Percentiles rank a stretch among this genome's conserved stretches.
Evolutionary conservation across 2,113 vertebrate genomes (phyloP).

Genomic region (Cavia aperea): DNA sequence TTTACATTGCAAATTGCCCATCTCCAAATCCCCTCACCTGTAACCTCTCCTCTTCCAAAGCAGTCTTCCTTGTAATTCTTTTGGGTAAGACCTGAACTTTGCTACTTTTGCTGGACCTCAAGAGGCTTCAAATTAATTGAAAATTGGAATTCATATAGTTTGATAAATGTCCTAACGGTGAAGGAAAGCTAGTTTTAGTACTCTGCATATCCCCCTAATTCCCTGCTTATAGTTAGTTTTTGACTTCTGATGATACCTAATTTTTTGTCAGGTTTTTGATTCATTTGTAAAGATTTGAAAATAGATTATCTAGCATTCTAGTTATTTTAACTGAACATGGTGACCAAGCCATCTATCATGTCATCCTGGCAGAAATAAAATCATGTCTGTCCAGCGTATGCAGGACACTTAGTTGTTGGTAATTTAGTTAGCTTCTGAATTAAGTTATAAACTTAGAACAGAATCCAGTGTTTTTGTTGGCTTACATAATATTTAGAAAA

Average conservation of each 20-base stretch:
- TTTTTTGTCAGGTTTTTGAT: conserved; percentile 11
- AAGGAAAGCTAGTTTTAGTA: conserved; percentile 21
- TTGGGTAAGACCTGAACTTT: conserved; percentile 42
- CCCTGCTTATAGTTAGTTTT: conserved; percentile 26
- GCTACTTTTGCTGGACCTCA: not conserved
- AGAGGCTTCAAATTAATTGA: conserved; percentile 28
- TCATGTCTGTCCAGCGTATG: not conserved
- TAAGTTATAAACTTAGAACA: conserved; percentile 41
- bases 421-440: conserved; percentile 31
- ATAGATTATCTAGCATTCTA: not conserved
- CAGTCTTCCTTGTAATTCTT: not conserved
- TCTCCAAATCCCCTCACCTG: not conserved
- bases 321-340: conserved; percentile 4
- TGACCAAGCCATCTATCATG: not conserved
- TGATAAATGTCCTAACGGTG: not conserved
- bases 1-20: not conserved
- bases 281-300: conserved; percentile 31
- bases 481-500: conserved; percentile 34
- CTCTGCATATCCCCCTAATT: not conserved
- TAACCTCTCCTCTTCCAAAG: not conserved
- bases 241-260: not conserved
- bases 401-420: not conserved
- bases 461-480: conserved; percentile 34
- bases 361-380: conserved; percentile 18
- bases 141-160: not conserved